phyloP scores from a whole-genome alignment of 2,113 vertebrate species.

The Nestor notabilis region DNA sequence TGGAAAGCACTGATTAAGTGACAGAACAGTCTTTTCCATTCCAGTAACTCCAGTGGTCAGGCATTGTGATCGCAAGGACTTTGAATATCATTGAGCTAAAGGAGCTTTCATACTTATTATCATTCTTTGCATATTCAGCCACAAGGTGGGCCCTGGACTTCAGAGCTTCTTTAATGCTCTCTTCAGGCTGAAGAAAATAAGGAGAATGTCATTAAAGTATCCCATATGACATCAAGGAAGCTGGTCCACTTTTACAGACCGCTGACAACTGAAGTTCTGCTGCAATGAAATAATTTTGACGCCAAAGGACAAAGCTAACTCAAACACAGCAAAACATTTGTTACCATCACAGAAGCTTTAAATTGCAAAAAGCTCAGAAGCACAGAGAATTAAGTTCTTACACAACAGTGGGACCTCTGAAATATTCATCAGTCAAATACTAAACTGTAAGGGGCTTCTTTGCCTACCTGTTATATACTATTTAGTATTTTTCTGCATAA shows the following conservation, averaged over 20 bases:
- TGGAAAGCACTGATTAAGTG: conserved; percentile 46
- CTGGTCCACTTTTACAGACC: neutral
- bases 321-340: neutral
- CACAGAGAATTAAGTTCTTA: neutral
- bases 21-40: conserved; percentile 57
- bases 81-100: conserved; percentile 47
- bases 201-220: neutral
- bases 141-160: neutral
- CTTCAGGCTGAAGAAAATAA: neutral
- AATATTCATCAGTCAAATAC: neutral
- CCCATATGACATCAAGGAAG: neutral
- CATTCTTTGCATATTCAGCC: conserved; percentile 2
- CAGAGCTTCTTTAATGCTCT: neutral
- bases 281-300: neutral
- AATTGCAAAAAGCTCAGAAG: neutral
- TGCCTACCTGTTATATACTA: neutral
- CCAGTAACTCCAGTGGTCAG: conserved; percentile 60
- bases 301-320: neutral
- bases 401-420: neutral
- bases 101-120: conserved; percentile 24
- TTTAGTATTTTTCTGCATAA: neutral
- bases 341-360: neutral
- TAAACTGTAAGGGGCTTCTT: neutral
- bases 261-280: neutral
- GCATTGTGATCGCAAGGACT: conserved; percentile 39